Conservation (phyloP, 2,797 vertebrate genomes). For the Neosilurus hyrtlii region DNA sequence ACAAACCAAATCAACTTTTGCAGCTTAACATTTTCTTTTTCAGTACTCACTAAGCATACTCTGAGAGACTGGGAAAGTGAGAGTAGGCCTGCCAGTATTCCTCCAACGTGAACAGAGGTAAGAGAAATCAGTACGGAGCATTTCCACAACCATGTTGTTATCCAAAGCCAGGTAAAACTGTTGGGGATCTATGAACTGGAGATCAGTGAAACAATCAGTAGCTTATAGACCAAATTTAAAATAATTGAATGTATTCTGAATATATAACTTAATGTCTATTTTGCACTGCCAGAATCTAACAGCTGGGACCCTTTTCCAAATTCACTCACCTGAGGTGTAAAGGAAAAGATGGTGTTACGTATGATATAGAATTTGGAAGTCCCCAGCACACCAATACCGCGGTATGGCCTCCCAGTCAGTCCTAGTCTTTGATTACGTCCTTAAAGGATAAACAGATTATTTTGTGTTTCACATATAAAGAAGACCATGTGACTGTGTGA, state of each 20-base stretch:
- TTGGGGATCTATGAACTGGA: constrained; percentile 92
- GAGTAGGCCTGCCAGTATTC: constrained; percentile 90
- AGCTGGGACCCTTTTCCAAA: neutral
- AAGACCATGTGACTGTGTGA: neutral
- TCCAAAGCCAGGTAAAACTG: constrained; percentile 95
- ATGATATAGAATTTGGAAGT: constrained; percentile 95
- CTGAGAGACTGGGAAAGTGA: constrained; percentile 89
- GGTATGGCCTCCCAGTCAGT: constrained; percentile 89
- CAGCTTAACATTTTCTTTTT: neutral
- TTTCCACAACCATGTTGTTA: constrained; percentile 97
- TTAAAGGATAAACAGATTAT: neutral
- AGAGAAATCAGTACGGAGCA: constrained; percentile 90
- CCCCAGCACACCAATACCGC: constrained; percentile 90
- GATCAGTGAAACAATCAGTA: neutral
- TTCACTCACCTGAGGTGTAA: constrained; percentile 87
- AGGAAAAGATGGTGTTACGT: constrained; percentile 86
- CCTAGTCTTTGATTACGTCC: constrained; percentile 89
- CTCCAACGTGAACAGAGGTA: constrained; percentile 96
- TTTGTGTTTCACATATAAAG: neutral
- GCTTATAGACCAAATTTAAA: neutral
- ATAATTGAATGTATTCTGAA: neutral
- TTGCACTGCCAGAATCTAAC: neutral
- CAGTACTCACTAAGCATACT: constrained; percentile 85
- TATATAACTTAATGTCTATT: neutral
- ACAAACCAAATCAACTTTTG: neutral